Evolutionary conservation across 2,113 vertebrate species (phyloP), one percentile per base, ranked within the genome.

Genomic region (Thinocorus orbignyianus): DNA sequence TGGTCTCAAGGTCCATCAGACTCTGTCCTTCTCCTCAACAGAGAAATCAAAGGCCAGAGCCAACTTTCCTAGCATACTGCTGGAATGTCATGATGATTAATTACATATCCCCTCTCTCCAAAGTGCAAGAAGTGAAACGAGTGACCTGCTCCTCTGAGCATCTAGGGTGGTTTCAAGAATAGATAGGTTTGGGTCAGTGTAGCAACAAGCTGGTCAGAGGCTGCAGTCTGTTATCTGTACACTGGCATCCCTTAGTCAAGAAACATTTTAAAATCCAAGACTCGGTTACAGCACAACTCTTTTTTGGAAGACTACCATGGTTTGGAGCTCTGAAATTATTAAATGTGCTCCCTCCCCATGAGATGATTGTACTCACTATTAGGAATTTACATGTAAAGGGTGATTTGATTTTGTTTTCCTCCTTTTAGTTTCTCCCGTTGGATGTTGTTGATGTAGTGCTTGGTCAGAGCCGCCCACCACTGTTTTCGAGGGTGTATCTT

Each of bases 1-100:
- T 16, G 6, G 37, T 6, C 39, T 37, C 1, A 0, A 65, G 14
- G 13, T 46, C 64, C 41, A 0, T 41, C 19, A 30, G 35, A 14
- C 13, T 41, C 13, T 5, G 22, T 52, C 37, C 57, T 64, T 46
- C 48, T 61, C 62, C 42, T 30, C 48, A 48, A 28, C 31, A 20
- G 37, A 48, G 37, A 28, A 76, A n/a, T 11, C 39, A 10, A 55
- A 70, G 41, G 9, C 5, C 72, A 48, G 18, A 30, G 41, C 17
- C 37, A 35, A 30, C 33, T 68, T 62, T 68, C 39, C 55, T 10
- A 19, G 22, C 39, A 44, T 12, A 5, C 14, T 44, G 44, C 55
- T 90, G 66, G 11, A n/a, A 24, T 6, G 33, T 31, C 7, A 2
- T 5, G 69, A 6, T 46, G 37, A 54, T 71, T 49, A 23, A 19